These are phyloP conservation scores for Leucoraja ocellata DNA, from an alignment of 2,797 vertebrate species.

Conservation along the genomic window DNA sequence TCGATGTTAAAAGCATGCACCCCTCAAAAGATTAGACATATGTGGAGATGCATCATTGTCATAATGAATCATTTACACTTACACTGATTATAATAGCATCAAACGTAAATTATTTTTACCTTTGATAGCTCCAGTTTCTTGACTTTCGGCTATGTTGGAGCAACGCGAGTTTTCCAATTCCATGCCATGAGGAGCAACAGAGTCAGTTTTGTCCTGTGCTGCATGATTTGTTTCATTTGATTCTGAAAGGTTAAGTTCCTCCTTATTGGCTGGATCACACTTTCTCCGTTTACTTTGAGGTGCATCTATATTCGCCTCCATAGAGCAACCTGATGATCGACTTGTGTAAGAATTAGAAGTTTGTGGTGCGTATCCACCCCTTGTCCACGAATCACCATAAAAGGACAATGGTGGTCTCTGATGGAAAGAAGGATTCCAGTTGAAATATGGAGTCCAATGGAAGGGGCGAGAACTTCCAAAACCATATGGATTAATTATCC, in stretches of 20 bases:
- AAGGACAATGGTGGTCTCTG: neutral
- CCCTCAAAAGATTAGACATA: neutral
- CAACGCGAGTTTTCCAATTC: constrained; percentile 18
- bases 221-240: constrained; percentile 44
- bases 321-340: constrained; percentile 53
- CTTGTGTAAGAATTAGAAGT: constrained; percentile 47
- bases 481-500: constrained; percentile 47
- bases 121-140: neutral
- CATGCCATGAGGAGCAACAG: constrained; percentile 48
- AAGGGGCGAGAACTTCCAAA: constrained; percentile 49
- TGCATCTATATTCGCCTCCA: constrained; percentile 60
- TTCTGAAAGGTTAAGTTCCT: constrained; percentile 48
- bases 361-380: constrained; percentile 47
- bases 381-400: constrained; percentile 22
- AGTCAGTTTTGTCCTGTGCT: constrained; percentile 47
- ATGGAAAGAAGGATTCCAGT: neutral
- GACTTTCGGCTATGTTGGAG: neutral
- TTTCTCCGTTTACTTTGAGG: constrained; percentile 69
- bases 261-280: constrained; percentile 43
- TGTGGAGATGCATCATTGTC: neutral
- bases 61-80: neutral
- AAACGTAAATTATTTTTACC: neutral
- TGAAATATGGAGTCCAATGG: neutral
- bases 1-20: neutral
- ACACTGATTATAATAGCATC: neutral